phyloP scores from a whole-genome alignment of 2,113 vertebrate species.

The Albula glossodonta region DNA sequence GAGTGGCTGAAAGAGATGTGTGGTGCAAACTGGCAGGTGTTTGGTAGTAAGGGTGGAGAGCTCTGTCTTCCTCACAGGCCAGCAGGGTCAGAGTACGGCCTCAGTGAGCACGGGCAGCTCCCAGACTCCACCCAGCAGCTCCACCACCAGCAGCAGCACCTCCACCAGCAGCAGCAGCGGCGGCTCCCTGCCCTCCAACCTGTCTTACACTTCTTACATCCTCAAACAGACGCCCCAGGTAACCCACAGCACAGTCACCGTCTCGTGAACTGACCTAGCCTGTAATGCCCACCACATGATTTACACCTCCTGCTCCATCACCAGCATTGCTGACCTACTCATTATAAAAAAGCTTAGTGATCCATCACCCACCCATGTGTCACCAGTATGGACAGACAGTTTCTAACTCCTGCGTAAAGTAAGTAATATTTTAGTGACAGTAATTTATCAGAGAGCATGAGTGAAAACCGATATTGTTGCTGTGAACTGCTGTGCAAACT shows the following conservation, averaged over 20 bases:
- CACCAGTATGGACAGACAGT: background rate
- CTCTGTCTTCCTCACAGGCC: constrained; percentile 69
- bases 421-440: too few species aligned
- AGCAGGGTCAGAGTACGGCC: constrained; percentile 76
- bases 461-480: background rate
- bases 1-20: background rate
- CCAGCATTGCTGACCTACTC: background rate
- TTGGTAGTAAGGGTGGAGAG: constrained; percentile 28
- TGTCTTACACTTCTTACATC: constrained; percentile 96
- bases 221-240: constrained; percentile 93
- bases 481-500: background rate
- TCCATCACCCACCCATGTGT: background rate
- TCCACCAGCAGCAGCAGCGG: constrained; percentile 64
- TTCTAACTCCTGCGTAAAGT: background rate
- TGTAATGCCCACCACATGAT: background rate
- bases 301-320: background rate
- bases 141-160: constrained; percentile 70
- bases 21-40: background rate
- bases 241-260: background rate
- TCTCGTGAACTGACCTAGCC: background rate
- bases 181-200: constrained; percentile 84
- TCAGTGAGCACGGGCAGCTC: constrained; percentile 60
- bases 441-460: background rate
- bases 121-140: constrained; percentile 66
- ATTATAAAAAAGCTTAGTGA: too few species aligned